phyloP scores from a whole-genome alignment of 2,888 invertebrate species.

The Eristalis arbustorum region DNA sequence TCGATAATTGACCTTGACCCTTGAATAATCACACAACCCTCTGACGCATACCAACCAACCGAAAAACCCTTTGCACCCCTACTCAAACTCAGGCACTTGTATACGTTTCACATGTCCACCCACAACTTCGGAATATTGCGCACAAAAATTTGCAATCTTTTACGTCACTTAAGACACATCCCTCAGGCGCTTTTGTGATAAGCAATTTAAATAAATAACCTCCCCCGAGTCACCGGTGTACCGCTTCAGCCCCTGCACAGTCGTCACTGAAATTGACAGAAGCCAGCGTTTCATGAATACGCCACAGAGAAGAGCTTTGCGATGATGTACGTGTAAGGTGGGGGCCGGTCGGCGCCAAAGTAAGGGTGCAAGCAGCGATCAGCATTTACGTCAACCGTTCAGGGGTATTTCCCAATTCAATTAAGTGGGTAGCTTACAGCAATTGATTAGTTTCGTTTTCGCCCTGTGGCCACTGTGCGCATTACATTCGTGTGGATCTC shows the following conservation, averaged over 20 bases:
- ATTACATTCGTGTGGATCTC: not conserved
- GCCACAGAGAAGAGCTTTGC: not conserved
- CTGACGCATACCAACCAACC: constrained; percentile 28
- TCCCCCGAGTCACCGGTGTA: constrained; percentile 4
- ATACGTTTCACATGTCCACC: constrained; percentile 9
- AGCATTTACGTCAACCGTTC: constrained; percentile 47
- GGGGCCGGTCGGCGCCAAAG: not conserved
- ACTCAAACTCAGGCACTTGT: not conserved
- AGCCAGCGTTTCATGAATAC: not conserved
- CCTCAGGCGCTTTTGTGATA: constrained; percentile 32
- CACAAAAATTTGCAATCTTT: constrained; percentile 52
- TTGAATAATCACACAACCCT: not conserved
- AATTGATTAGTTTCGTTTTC: constrained; percentile 32
- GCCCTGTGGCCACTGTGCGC: not conserved
- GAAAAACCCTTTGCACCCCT: not conserved
- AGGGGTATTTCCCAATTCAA: constrained; percentile 39
- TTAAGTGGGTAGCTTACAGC: constrained; percentile 38
- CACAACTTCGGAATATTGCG: not conserved
- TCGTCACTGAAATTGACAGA: constrained; percentile 31
- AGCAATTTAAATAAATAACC: constrained; percentile 55
- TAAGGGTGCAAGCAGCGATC: constrained; percentile 12
- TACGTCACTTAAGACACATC: constrained; percentile 56
- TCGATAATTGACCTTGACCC: not conserved
- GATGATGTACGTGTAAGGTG: not conserved
- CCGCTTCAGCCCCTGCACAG: not conserved